These are phyloP conservation scores for Exocentrus adspersus DNA, from an alignment of 2,888 invertebrate genomes.

Conservation along the genomic window DNA sequence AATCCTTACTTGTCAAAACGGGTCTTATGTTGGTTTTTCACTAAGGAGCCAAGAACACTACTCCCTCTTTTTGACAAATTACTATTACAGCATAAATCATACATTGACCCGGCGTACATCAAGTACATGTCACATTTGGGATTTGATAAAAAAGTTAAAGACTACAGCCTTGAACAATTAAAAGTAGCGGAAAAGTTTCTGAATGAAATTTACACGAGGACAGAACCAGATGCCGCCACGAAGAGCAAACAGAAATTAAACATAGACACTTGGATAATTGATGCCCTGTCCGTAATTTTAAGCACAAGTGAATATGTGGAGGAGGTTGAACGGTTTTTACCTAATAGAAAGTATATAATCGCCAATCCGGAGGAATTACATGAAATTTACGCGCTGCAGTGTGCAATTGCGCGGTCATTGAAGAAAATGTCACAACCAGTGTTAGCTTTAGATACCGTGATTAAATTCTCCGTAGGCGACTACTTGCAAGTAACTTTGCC, in stretches of 20 bases:
- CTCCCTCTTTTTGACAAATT: constrained; percentile 29
- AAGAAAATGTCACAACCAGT: constrained; percentile 30
- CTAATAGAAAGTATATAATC: constrained; percentile 40
- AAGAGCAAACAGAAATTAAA: neutral
- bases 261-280: constrained; percentile 10
- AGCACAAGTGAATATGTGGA: constrained; percentile 36
- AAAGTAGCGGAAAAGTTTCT: neutral
- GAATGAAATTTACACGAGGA: neutral
- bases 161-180: constrained; percentile 20
- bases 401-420: constrained; percentile 31
- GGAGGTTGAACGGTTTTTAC: constrained; percentile 36
- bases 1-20: neutral
- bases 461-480: constrained; percentile 44
- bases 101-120: constrained; percentile 4
- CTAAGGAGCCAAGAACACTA: constrained; percentile 34
- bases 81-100: constrained; percentile 7
- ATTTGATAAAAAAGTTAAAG: constrained; percentile 33
- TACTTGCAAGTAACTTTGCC: constrained; percentile 41
- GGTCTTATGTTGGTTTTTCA: constrained; percentile 29
- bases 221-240: neutral
- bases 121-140: constrained; percentile 35
- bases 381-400: constrained; percentile 38
- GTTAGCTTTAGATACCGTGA: constrained; percentile 35
- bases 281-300: constrained; percentile 32
- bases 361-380: constrained; percentile 33